Base-by-base conservation (phyloP, 2,113 vertebrate genomes). In the Upupa epops region DNA sequence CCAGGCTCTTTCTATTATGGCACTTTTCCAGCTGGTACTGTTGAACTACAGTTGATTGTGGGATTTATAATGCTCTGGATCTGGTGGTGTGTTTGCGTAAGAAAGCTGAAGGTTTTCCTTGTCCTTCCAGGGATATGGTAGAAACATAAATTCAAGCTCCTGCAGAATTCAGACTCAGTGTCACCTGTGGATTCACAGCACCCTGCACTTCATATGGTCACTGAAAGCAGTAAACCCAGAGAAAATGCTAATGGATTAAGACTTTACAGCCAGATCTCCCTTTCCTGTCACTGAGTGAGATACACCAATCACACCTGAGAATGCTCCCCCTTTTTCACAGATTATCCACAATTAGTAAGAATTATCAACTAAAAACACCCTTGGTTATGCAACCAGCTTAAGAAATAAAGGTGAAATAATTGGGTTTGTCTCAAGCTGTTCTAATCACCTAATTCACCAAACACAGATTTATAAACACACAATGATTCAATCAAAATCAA, bases 1-100 rank as follows among this genome's bases (percentile, higher is more conserved):
- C 97, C 97, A 11, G 92, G 97, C 94, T 98, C 98, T 97, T 99
- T 99, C 98, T 98, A 98, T 98, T 99, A 99, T 26, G 98, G 98
- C 97, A 98, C 96, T 89, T 99, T 99, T 93, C 99, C 99, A 92
- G 93, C 96, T 86, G 98, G 99, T 99, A 98, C 29, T 89, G 88
- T 21, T 52, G 51, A 34, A 2, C 3, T 36, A 9, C 8, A 6
- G 19, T 28, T 40, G 29, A 5, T 5, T 8, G 37, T 26, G 65
- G 61, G 16, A 4, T 9, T 46, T 58, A n/a, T 5, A 37, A 31
- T 20, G 22, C 56, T 83, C 40, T 26, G 20, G 9, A 56, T 1
- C 9, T 9, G 54, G 40, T 14, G 37, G 25, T 20, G 21, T 5
- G 18, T 13, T 45, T 8, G 24, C 56, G 63, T 31, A 29, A 68